These are phyloP conservation scores for Babyrousa celebensis DNA, from an alignment of 2,797 vertebrate species.

Conservation along the genomic window DNA sequence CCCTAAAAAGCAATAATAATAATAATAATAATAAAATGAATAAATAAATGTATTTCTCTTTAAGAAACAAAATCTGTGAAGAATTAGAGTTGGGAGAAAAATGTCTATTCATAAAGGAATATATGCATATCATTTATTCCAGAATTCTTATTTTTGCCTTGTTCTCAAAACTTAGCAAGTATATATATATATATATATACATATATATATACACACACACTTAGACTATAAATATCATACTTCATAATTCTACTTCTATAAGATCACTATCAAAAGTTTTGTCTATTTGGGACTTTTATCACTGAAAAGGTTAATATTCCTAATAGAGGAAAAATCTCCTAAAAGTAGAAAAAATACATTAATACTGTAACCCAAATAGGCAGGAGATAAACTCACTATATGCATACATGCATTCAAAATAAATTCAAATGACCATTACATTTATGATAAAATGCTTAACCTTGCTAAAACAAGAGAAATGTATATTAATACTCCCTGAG, in stretches of 20 bases:
- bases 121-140: not conserved
- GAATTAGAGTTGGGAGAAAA: not conserved
- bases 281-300: not conserved
- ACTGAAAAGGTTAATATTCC: not conserved
- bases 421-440: not conserved
- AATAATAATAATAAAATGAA: too few species aligned
- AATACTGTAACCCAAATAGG: not conserved
- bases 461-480: not conserved
- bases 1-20: too few species aligned
- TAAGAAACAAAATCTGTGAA: constrained; percentile 54
- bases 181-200: too few species aligned
- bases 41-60: not conserved
- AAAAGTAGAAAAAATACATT: not conserved
- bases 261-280: not conserved
- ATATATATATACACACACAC: not conserved
- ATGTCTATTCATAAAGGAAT: not conserved
- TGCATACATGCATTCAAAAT: not conserved
- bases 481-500: not conserved
- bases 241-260: not conserved
- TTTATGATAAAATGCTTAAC: not conserved
- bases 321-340: not conserved
- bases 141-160: not conserved
- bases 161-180: not conserved
- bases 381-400: not conserved
- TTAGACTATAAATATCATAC: not conserved